Evolutionary conservation across 2,113 vertebrate species (phyloP).

Genomic region (Equus quagga): DNA sequence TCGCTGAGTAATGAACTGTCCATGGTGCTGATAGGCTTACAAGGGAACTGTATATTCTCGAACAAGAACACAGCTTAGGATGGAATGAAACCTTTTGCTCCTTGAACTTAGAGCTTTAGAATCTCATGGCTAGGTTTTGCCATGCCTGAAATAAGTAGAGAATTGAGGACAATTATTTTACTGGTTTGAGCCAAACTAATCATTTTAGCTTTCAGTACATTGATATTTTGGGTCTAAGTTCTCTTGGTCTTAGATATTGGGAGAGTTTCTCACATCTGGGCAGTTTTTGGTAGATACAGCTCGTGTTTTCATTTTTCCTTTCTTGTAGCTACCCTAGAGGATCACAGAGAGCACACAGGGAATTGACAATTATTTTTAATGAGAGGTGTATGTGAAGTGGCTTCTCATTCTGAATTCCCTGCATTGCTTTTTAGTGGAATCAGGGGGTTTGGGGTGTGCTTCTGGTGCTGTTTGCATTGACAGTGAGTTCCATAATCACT

Average conservation of each 20-base stretch:
- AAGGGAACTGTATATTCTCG: not conserved
- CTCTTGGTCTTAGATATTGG: constrained; percentile 10
- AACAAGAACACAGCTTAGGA: not conserved
- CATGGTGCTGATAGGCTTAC: not conserved
- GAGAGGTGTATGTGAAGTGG: constrained; percentile 62
- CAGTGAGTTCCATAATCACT: constrained; percentile 47
- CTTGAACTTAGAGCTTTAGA: not conserved
- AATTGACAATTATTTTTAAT: constrained; percentile 78
- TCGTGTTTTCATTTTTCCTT: constrained; percentile 64
- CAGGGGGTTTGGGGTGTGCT: not conserved
- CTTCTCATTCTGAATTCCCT: constrained; percentile 37
- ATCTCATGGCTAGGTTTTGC: not conserved
- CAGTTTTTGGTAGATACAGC: constrained; percentile 51
- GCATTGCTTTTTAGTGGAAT: constrained; percentile 48
- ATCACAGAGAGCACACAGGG: constrained; percentile 32
- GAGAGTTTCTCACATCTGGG: constrained; percentile 23
- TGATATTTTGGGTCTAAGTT: constrained; percentile 57
- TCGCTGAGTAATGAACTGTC: constrained; percentile 1
- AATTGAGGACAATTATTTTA: constrained; percentile 2
- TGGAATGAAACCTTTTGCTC: constrained; percentile 7
- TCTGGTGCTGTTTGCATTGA: constrained; percentile 49
- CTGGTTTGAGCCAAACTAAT: not conserved
- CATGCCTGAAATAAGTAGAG: not conserved
- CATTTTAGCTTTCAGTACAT: not conserved
- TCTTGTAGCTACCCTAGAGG: constrained; percentile 58